These are phyloP conservation scores for Coelopa frigida DNA, from an alignment of 1,140 invertebrate genomes.

Conservation along the genomic window DNA sequence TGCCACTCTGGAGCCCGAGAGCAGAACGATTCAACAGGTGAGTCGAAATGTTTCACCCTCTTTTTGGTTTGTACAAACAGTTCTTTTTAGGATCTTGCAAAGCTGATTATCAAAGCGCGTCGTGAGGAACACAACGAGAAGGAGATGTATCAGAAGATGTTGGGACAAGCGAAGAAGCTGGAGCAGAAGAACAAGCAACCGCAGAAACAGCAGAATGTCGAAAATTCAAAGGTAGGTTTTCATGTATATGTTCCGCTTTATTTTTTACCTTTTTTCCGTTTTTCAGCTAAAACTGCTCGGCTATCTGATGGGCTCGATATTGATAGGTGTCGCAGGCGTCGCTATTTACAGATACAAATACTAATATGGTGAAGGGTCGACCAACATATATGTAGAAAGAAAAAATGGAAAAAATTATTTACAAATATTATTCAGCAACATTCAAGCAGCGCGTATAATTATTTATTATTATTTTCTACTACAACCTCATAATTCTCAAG, in stretches of 20 bases:
- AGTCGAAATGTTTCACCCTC: not conserved
- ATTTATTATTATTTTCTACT: not conserved
- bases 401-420: not conserved
- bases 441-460: not conserved
- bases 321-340: conserved; percentile 53
- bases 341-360: conserved; percentile 55
- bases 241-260: no score
- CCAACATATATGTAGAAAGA: no score
- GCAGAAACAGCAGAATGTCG: conserved; percentile 30
- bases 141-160: conserved; percentile 60
- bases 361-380: conserved; percentile 15
- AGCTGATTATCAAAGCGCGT: conserved; percentile 51
- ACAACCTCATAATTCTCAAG: not conserved
- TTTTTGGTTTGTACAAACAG: no score
- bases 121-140: conserved; percentile 53
- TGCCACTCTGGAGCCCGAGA: conserved; percentile 52
- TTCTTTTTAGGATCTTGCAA: conserved; percentile 50
- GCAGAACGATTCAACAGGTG: conserved; percentile 48
- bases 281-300: conserved; percentile 51
- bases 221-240: conserved; percentile 36
- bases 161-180: conserved; percentile 48
- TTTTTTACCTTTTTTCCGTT: not conserved
- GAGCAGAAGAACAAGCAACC: conserved; percentile 35
- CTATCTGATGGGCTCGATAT: conserved; percentile 51
- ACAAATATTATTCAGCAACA: not conserved